Evolutionary conservation across 2,888 invertebrate genomes (phyloP), one percentile per base, ranked within the genome.

Genomic region (Phyto melanocephala): DNA sequence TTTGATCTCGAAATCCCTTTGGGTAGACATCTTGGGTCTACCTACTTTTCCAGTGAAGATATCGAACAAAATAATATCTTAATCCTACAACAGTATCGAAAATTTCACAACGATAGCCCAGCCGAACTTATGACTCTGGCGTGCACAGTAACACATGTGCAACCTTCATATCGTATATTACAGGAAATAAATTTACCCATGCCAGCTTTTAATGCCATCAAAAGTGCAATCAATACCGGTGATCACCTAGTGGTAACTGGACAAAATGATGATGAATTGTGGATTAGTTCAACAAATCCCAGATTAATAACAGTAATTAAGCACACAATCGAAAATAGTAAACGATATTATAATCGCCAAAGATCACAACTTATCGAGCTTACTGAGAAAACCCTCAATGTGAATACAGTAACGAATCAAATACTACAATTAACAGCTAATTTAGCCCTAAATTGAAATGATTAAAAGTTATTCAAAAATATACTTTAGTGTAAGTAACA

Each of bases 331-430:
- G 80, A 85, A 65, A 56, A 78, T 20, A 86, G 77, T 11, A 86
- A 86, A 42, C 87, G 90, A 24, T 90, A 88, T 76, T 91, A 89
- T 68, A 85, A 87, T 11, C 89, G 87, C 0, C 87, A 88, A 22
- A 88, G 87, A 78, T 85, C 88, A 1, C 90, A 89, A 79, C 84
- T 90, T 13, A 88, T 90, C 28, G 88, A 87, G 40, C 62, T 91
- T 37, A 86, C 87, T 1, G 85, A 85, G 5, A 76, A 86, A 8
- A 86, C 86, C 0, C 85, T 90, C 4, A 86, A 84, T 7, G 87
- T 91, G 1, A 88, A 91, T 74, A 86, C 88, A 56, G 87, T 90
- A 77, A 85, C 90, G 33, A 90, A 88, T 84, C 87, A 89, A 83
- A 81, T 89, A 22, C 78, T 90, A 8, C 88, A 89, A 76, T 70